A percentile compares a stretch with the other conserved stretches of the same genome.
phyloP scores from a whole-genome alignment of 2,797 vertebrate species.

The Amniataba percoides region DNA sequence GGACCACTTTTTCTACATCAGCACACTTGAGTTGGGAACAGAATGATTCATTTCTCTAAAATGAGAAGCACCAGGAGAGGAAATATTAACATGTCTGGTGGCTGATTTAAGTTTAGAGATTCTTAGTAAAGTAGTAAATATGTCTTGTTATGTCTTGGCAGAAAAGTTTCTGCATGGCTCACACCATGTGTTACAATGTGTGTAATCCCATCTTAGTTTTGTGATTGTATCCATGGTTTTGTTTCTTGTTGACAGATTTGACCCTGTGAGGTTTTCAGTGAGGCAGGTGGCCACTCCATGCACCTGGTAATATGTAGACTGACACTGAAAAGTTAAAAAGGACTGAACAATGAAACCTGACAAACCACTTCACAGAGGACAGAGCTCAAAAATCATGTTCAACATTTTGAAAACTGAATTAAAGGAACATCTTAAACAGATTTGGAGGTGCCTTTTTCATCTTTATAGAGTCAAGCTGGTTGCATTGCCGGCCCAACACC shows the following conservation, averaged over 20 bases:
- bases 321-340: too few species aligned
- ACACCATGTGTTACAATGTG: neutral
- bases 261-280: neutral
- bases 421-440: too few species aligned
- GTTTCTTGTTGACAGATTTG: neutral
- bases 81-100: neutral
- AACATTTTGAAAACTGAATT: too few species aligned
- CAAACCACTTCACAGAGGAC: neutral
- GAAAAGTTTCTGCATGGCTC: neutral
- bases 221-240: neutral
- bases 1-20: neutral
- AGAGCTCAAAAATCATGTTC: neutral
- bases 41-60: neutral
- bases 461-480: too few species aligned
- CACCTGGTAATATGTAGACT: neutral
- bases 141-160: neutral
- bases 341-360: too few species aligned
- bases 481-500: too few species aligned
- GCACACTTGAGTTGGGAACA: neutral
- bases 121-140: neutral
- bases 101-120: neutral
- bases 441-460: too few species aligned
- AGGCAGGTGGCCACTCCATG: neutral
- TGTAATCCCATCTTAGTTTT: neutral
- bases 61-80: neutral